A percentile compares a stretch with the other conserved stretches of the same genome.
phyloP scores from a whole-genome alignment of 2,888 invertebrate species.

The Synanthedon tipuliformis region DNA sequence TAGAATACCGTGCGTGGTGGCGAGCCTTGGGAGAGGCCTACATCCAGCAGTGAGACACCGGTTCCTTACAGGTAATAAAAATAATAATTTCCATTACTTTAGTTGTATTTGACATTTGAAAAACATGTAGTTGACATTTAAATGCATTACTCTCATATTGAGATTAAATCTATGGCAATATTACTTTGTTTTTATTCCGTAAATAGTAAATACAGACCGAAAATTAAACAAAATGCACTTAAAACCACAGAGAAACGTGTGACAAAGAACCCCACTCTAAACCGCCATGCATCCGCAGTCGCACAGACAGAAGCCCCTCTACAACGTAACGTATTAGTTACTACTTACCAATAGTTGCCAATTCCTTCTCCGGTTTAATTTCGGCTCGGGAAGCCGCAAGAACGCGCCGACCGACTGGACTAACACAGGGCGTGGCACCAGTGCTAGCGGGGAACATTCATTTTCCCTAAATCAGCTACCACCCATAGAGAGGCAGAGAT shows the following conservation, averaged over 20 bases:
- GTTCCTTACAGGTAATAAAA: too few species aligned
- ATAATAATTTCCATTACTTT: too few species aligned
- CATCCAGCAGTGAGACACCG: too few species aligned
- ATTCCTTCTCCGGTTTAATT: constrained; percentile 27
- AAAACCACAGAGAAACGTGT: background rate
- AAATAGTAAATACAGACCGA: background rate
- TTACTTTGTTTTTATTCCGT: too few species aligned
- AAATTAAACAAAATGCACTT: background rate
- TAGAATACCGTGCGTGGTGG: too few species aligned
- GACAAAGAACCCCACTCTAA: background rate
- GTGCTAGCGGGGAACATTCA: constrained; percentile 8
- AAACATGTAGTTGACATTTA: too few species aligned
- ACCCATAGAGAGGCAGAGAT: too few species aligned
- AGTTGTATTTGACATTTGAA: too few species aligned
- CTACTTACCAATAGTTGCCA: background rate
- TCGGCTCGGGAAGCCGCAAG: constrained; percentile 34
- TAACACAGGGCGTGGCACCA: constrained; percentile 8
- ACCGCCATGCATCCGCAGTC: background rate
- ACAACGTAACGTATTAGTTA: constrained; percentile 1
- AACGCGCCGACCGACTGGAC: constrained; percentile 14
- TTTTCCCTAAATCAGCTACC: too few species aligned
- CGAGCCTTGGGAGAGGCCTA: too few species aligned
- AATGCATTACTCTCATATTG: too few species aligned
- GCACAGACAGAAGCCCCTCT: constrained; percentile 1
- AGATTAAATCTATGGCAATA: too few species aligned